Evolutionary conservation across 1,140 invertebrate genomes (phyloP), one percentile per base, ranked within the genome.

Genomic region (Papilio polyxenes): DNA sequence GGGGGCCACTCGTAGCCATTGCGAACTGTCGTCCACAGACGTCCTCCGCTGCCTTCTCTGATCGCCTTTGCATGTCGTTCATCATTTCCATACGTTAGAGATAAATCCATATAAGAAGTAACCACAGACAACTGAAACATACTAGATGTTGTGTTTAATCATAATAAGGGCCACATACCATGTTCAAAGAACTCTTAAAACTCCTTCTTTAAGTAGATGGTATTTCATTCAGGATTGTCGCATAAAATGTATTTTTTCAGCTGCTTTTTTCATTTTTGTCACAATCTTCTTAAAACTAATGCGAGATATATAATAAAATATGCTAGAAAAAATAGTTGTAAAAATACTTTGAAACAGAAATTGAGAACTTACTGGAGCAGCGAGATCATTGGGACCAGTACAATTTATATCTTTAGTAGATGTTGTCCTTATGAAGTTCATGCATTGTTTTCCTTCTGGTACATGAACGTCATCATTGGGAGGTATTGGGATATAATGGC

Each of bases 401-500:
- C 97, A 97, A 79, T 95, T 96, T 59, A 95, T 94, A 87, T 96
- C 96, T 80, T 95, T 92, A 86, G 97, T 96, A 37, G 96, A 97
- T 15, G 96, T 96, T 13, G 96, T 97, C 83, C 97, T 95, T 7
- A 97, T 96, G 89, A 98, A 98, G 91, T 97, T 97, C 89, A 98
- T 95, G 88, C 97, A 98, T 65, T 96, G 94, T 23, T 96, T 96
- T 40, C 96, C 95, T 72, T 94, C 95, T 81, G 95, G 94, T 13
- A 94, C 89, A 86, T 97, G 97, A 48, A 97, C 95, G 0, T 97
- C 97, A 94, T 99, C 98, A 85, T 97, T 95, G 6, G 93, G 87
- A 9, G 98, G 97, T 23, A 98, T 96, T 0, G 96, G 92, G 78
- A 99, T 98, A 2, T 98, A 97, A 88, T 96, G 98, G 92, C 98